Evolutionary conservation across 1,140 invertebrate genomes (phyloP), one percentile per base, ranked within the genome.

Genomic region (Heliconius congener): DNA sequence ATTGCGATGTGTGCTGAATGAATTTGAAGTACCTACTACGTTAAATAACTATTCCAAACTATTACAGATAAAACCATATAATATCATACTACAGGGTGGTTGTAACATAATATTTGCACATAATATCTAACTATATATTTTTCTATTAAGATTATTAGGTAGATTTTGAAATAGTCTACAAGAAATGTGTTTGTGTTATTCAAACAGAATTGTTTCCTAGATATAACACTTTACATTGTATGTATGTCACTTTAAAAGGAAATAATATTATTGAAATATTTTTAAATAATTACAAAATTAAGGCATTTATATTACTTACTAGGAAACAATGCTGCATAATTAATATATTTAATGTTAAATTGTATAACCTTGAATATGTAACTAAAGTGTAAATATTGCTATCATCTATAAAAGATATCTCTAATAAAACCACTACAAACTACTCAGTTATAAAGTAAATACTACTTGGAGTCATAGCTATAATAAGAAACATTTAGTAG

Each of bases 381-480:
- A 66, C 9, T 4, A 23, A 27, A 66, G 23, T 30, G 23, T 11
- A 66, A 13, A 66, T 66, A 27, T 37, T 66, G 27, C 27, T 66
- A 30, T 66, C 8, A 27, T 30, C 13, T 30, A 30, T 52, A 23
- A 23, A 57, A 57, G 19, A 66, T 27, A 27, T 60, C 3, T 60
- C n/a, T 60, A 66, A 30, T 3, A 66, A 66, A 66, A 30, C 4
- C n/a, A 66, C 60, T 27, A 27, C 60, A 27, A 30, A 30, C 60
- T 66, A 66, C 23, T 52, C 3, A 46, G 13, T 46, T 46, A 46
- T 66, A 66, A 27, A 66, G 2, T 66, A 66, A 23, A 66, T 66
- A 66, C 60, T 66, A 66, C 60, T 27, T 66, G 60, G 60, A 9
- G 3, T 30, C n/a, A 74, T 60, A 46, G 27, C 77, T 60, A 42